A percentile compares a stretch with the other conserved stretches of the same genome.
Conservation (phyloP, 2,888 invertebrate species). For the Ochropleura leucogaster region DNA sequence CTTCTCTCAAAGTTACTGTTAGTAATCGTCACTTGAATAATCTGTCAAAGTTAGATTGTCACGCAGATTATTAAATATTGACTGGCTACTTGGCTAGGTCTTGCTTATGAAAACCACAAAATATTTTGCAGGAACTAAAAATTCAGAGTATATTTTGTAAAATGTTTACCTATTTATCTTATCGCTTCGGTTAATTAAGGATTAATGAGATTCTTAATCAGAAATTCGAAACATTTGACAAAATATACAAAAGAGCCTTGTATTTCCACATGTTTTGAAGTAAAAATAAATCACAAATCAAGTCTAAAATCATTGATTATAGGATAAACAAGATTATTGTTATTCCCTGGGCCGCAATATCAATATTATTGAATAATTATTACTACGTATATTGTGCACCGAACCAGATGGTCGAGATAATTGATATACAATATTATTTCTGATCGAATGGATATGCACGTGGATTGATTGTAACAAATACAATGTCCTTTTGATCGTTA, state of each 20-base stretch:
- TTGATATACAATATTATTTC: conserved; percentile 22
- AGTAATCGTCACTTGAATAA: not conserved
- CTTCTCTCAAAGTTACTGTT: not conserved
- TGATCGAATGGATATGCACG: conserved; percentile 20
- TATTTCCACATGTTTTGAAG: not conserved
- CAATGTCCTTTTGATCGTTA: not conserved
- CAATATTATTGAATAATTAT: conserved; percentile 7
- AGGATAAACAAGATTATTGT: conserved; percentile 12
- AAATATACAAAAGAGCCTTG: not conserved
- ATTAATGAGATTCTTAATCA: not conserved
- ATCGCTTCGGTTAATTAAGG: not conserved
- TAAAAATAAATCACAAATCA: conserved; percentile 24
- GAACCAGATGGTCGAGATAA: conserved; percentile 18
- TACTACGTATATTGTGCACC: conserved; percentile 23
- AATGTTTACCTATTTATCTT: not conserved
- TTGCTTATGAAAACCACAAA: not conserved
- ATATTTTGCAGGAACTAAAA: not conserved
- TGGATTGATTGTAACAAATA: not conserved
- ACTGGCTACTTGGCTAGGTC: not conserved
- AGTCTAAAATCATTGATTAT: conserved; percentile 23
- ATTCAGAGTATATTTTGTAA: too few species aligned
- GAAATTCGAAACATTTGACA: not conserved
- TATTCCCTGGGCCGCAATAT: not conserved
- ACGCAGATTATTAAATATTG: not conserved
- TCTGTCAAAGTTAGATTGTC: not conserved